Evolutionary conservation across 2,888 invertebrate species (phyloP), one percentile per base, ranked within the genome.

Genomic region (Lasioglossum malachurum): DNA sequence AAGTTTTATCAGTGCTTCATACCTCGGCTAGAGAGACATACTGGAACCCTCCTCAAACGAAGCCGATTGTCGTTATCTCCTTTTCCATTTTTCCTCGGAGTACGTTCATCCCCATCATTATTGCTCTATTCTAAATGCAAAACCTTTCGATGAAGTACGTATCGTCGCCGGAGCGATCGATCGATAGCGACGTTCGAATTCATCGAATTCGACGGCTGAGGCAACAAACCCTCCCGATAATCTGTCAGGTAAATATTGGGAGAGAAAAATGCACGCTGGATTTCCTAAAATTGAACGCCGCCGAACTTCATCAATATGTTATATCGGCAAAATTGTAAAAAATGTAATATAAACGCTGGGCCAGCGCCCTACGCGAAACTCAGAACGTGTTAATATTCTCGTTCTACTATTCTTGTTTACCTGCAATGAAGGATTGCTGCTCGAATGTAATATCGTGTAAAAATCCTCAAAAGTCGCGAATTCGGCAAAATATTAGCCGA

Each of bases 11-110:
- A 23, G 44, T 23, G 64, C 46, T 69, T 46, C 69, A 60, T 73
- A 44, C 49, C 72, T 31, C 19, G 14, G 64, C 23, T 41, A 16
- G 38, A 7, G 38, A 7, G n/a, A 27, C 38, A 73, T 76, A 85
- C 64, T 7, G 27, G 46, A 35, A 71, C n/a, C 41, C 27, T 46
- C 14, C 38, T 14, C 74, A 60, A 84, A 84, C 46, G 78, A 44
- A 53, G n/a, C 69, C 71, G 41, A 69, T 84, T 74, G 73, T 16
- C 72, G 72, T 72, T 73, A 85, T 73, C 53, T 71, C n/a, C 16
- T 73, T 53, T 60, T 60, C n/a, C 69, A 44, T 74, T 49, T 38
- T n/a, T 38, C 73, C 35, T 27, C 31, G 10, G 19, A 27, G 23
- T 73, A 27, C 27, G 53, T 49, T 41, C 73, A 8, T 41, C 38